Evolutionary conservation across 2,113 vertebrate genomes (phyloP), one percentile per base, ranked within the genome.

Genomic region (Neogale vison): DNA sequence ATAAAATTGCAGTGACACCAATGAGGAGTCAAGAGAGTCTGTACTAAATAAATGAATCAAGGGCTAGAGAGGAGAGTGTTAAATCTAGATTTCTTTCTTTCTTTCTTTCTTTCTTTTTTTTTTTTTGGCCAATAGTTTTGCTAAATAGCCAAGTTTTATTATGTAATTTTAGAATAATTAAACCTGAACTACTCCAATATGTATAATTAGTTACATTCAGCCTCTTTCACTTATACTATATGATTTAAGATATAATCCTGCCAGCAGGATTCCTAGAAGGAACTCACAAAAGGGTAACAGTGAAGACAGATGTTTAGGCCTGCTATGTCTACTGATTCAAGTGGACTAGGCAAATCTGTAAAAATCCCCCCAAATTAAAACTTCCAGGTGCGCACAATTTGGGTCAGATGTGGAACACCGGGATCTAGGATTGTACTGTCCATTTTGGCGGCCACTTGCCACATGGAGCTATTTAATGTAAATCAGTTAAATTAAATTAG

Each of bases 221-320:
- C 34, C 85, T 81, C 50, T 97, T 47, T 81, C 39, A 77, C 67
- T n/a, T 61, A 21, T 50, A 29, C 4, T 55, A 34, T 57, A 34
- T 61, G 88, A 97, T 95, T 95, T 94, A 81, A 86, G 15, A 14
- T 47, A n/a, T n/a, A n/a, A n/a, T n/a, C n/a, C 61, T 61, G 11
- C 29, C 31, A 92, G 52, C 14, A 31, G 14, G 79, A 94, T 26
- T 93, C 34, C 65, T 86, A 47, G 45, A 81, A 89, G 31, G 12
- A 93, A 88, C 45, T 89, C n/a, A 76, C n/a, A 13, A 45, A 69
- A 50, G 5, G 72, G 50, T 23, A 26, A 21, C 14, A 50, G 36
- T 1, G 31, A 45, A 15, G 57, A 1, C 11, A 55, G 29, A 21
- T 45, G 13, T 4, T 69, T 67, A 13, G 11, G 15, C 6, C 45